Conservation (phyloP, 2,888 invertebrate genomes). For the Scaptodrosophila latifasciaeformis region DNA sequence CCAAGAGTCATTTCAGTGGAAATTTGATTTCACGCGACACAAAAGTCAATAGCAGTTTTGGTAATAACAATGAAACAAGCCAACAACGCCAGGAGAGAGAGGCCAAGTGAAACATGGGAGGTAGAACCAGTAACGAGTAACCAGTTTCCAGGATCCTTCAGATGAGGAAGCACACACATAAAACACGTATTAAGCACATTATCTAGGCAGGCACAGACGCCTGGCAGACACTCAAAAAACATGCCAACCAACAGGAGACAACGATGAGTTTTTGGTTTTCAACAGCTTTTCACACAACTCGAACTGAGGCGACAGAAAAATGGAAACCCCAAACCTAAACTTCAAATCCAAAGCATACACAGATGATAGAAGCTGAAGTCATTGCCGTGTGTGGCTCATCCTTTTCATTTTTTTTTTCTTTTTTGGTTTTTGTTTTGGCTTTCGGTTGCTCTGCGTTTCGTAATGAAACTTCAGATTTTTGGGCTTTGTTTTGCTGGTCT, state of each 20-base stretch:
- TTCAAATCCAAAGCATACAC: background rate
- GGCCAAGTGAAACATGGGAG: background rate
- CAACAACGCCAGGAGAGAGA: conserved; percentile 1
- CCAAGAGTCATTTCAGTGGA: conserved; percentile 63
- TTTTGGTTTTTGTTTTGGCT: no score
- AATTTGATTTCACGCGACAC: conserved; percentile 64
- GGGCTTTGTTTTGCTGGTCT: conserved; percentile 48
- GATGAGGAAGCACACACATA: conserved; percentile 40
- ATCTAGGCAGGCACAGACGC: conserved; percentile 54
- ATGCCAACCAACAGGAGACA: background rate
- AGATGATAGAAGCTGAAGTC: conserved; percentile 4
- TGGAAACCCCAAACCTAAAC: conserved; percentile 10
- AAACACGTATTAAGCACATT: conserved; percentile 69
- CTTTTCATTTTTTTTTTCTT: no score
- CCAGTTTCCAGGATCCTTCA: background rate
- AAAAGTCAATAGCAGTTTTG: conserved; percentile 56
- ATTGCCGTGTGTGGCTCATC: no score
- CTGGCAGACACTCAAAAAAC: conserved; percentile 36
- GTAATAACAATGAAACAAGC: conserved; percentile 54
- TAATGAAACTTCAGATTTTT: conserved; percentile 67
- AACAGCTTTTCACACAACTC: conserved; percentile 53
- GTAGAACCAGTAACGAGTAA: background rate
- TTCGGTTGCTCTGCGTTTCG: conserved; percentile 33
- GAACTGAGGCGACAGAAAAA: conserved; percentile 40
- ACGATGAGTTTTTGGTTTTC: conserved; percentile 43